A percentile compares a stretch with the other conserved stretches of the same genome.
Conservation (phyloP, 2,888 invertebrate genomes). For the Lycocerus yunnanus region DNA sequence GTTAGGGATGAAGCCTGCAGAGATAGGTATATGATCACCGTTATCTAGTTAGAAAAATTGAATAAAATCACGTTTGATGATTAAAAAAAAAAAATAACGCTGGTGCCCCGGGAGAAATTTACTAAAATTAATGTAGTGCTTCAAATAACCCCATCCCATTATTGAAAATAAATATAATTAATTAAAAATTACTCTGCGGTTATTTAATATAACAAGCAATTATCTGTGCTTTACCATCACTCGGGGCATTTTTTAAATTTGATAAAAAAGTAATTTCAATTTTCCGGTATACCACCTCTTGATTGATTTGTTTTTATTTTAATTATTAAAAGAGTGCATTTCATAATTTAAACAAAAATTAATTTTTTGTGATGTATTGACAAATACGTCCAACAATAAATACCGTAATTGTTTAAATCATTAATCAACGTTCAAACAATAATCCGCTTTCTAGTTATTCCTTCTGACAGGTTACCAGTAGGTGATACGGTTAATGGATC, state of each 20-base stretch:
- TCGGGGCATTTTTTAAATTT: background rate
- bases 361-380: background rate
- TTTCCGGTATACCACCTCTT: background rate
- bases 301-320: background rate
- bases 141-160: background rate
- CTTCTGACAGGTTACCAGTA: background rate
- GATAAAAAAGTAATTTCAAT: background rate
- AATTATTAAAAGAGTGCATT: background rate
- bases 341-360: background rate
- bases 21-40: background rate
- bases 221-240: background rate
- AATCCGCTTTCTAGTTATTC: background rate
- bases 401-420: background rate
- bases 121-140: background rate
- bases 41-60: background rate
- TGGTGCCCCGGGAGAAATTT: background rate
- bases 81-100: too few relatives aligned
- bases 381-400: background rate
- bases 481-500: background rate
- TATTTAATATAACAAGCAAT: background rate
- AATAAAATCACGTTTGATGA: background rate
- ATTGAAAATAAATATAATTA: background rate
- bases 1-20: background rate
- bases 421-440: background rate
- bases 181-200: background rate